Base-by-base conservation (phyloP, 2,113 vertebrate species). In the Mesoclemmys tuberculata region DNA sequence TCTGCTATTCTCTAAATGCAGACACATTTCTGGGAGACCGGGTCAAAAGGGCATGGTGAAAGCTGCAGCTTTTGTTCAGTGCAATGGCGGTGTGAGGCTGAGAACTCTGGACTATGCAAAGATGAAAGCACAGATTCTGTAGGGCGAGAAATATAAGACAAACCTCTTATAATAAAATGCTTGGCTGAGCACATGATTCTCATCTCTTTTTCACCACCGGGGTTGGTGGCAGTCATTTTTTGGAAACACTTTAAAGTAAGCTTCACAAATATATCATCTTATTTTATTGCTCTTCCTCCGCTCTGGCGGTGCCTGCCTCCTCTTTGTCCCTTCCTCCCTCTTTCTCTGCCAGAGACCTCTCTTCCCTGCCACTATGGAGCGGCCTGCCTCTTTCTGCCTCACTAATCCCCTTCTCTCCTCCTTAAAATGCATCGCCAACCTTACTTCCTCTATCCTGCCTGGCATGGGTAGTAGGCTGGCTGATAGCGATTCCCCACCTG, bases 1-100 rank as follows among this genome's bases (percentile, higher is more conserved):
- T 41, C 61, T 58, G 77, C 82, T 54, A 52, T 61, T 0, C 0
- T 68, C 55, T 77, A 3, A 29, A 41, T 0, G 2, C 5, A 3
- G 51, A n/a, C 0, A 0, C 6, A 46, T 91, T 41, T 29, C 26
- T 12, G 19, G 0, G 0, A 54, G 21, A 48, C 12, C 5, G 9
- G 22, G 38, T 10, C n/a, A 26, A 16, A 24, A 58, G 84, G 27
- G 41, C 29, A 55, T 89, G 82, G 16, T 29, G 29, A 93, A 93
- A 95, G 38, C 44, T 6, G 1, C 0, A 3, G 27, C 85, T 55
- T 6, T 71, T 24, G 12, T 84, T 41, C 64, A 94, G 41, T 19
- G 41, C 0, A 0, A 77, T 6, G 68, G 48, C 71, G 93, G 12
- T 24, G 14, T 29, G 52, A 82, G 14, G 26, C 13, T 56, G 56